Conservation (phyloP, 2,797 vertebrate species). For the Lerista edwardsae region DNA sequence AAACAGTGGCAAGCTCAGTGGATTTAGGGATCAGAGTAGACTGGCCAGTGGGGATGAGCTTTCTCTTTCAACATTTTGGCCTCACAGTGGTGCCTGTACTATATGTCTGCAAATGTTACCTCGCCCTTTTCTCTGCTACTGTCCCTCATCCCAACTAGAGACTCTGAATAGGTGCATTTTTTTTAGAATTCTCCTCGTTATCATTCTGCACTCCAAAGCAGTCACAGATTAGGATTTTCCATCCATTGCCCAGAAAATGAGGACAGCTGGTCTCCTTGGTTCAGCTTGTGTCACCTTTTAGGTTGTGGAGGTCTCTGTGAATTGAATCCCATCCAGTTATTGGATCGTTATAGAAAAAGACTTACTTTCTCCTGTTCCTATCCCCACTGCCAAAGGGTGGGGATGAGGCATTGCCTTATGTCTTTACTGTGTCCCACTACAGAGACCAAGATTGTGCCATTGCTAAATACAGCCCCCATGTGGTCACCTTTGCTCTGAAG, state of each 20-base stretch:
- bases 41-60: not conserved
- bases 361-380: not conserved
- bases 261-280: not conserved
- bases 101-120: not conserved
- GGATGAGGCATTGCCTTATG: not conserved
- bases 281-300: not conserved
- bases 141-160: too few species aligned
- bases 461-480: slow-evolving; percentile 77
- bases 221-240: too few species aligned
- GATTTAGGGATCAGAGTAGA: not conserved
- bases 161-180: not conserved
- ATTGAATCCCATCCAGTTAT: not conserved
- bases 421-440: slow-evolving; percentile 1
- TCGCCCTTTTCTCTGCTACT: not conserved
- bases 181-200: not conserved
- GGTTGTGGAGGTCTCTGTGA: not conserved
- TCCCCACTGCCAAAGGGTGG: not conserved
- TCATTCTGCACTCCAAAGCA: not conserved
- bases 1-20: not conserved
- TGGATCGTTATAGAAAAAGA: not conserved
- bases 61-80: not conserved
- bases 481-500: slow-evolving; percentile 82
- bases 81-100: not conserved
- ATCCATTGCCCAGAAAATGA: not conserved
- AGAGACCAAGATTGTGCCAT: slow-evolving; percentile 79